Conservation (phyloP, 2,888 invertebrate genomes). For the Orthosia gothica region DNA sequence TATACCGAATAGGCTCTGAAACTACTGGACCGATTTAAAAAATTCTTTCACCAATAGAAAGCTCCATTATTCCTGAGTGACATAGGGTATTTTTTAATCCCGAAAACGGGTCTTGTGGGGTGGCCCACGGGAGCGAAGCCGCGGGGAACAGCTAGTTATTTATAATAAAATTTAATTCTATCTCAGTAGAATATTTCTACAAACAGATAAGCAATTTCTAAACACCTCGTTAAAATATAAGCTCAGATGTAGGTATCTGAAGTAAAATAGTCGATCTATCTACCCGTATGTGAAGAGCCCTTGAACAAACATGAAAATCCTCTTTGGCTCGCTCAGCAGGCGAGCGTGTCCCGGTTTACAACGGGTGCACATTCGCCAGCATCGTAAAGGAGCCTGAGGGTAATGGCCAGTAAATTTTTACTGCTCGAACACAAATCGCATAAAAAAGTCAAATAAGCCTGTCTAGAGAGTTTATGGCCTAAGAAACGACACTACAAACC, state of each 20-base stretch:
- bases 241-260: background rate
- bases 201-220: background rate
- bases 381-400: slow-evolving; percentile 77
- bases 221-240: background rate
- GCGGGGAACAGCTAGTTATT: too few species aligned
- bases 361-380: slow-evolving; percentile 70
- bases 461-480: slow-evolving; percentile 67
- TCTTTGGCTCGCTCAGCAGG: slow-evolving; percentile 65
- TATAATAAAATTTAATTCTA: too few species aligned
- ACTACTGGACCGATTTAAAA: too few species aligned
- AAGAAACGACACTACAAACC: slow-evolving; percentile 62
- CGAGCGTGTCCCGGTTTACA: slow-evolving; percentile 71
- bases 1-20: too few species aligned
- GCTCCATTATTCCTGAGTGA: too few species aligned
- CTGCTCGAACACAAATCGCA: slow-evolving; percentile 76
- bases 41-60: too few species aligned
- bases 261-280: slow-evolving; percentile 27
- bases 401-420: slow-evolving; percentile 81
- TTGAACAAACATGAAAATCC: slow-evolving; percentile 71
- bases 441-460: slow-evolving; percentile 77
- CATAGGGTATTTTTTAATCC: too few species aligned
- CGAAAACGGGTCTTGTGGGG: too few species aligned
- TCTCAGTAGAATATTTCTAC: too few species aligned
- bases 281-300: slow-evolving; percentile 37
- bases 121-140: too few species aligned